A percentile compares a stretch with the other conserved stretches of the same genome.
These are phyloP conservation scores for Entomobrya multifasciata DNA, from an alignment of 2,888 invertebrate species.

Conservation along the genomic window DNA sequence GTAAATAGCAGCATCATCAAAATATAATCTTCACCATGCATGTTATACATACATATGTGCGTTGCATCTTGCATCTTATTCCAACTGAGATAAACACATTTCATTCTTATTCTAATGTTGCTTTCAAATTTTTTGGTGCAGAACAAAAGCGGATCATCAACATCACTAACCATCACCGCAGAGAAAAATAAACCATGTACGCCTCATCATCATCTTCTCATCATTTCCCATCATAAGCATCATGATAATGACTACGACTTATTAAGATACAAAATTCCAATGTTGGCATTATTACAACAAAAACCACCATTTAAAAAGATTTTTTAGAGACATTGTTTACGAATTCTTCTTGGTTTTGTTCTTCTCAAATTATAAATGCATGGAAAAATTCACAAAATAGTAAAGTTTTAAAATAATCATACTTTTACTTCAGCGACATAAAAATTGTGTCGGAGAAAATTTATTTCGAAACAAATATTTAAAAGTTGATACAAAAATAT, in stretches of 20 bases:
- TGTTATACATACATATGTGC: too few relatives aligned
- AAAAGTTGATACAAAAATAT: too few relatives aligned
- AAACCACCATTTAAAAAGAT: too few relatives aligned
- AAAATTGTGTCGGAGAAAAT: too few relatives aligned
- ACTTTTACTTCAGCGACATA: too few relatives aligned
- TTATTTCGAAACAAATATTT: too few relatives aligned
- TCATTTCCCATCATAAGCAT: constrained; percentile 13
- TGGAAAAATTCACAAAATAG: too few relatives aligned
- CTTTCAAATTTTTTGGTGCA: constrained; percentile 66
- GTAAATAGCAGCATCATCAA: too few relatives aligned
- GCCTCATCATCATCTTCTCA: constrained; percentile 37
- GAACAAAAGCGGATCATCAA: constrained; percentile 66
- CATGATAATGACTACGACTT: not conserved
- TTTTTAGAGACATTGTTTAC: not conserved
- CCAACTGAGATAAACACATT: constrained; percentile 20
- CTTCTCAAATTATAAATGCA: not conserved
- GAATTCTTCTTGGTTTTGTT: constrained; percentile 10
- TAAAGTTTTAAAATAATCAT: too few relatives aligned
- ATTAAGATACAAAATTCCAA: too few relatives aligned
- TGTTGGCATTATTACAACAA: constrained; percentile 37
- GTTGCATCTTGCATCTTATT: too few relatives aligned
- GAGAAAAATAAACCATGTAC: constrained; percentile 29
- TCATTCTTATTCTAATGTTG: constrained; percentile 38
- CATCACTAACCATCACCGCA: not conserved
- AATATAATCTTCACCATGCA: constrained; percentile 41